A percentile compares a stretch with the other conserved stretches of the same genome.
These are phyloP conservation scores for Ophion ventricosus DNA, from an alignment of 2,888 invertebrate species.

Conservation along the genomic window DNA sequence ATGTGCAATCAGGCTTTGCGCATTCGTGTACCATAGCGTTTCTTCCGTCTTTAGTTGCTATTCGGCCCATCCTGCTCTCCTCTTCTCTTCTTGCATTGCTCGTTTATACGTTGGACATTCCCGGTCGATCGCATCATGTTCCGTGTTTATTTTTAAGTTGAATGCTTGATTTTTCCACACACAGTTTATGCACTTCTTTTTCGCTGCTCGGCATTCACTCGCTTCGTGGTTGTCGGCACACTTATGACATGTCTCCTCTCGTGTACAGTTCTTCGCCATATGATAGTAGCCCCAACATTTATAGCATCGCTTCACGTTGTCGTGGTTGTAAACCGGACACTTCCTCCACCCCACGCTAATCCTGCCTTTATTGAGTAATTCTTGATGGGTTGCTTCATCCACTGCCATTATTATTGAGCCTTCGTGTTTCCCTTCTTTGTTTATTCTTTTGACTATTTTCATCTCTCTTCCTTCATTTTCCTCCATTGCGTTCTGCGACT, in stretches of 20 bases:
- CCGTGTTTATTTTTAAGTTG: constrained; percentile 9
- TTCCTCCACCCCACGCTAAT: constrained; percentile 19
- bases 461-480: background rate
- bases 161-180: constrained; percentile 11
- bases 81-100: constrained; percentile 51
- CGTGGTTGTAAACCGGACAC: constrained; percentile 20
- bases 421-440: background rate
- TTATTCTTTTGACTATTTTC: constrained; percentile 23
- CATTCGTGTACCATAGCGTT: constrained; percentile 17
- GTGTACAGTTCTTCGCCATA: constrained; percentile 58
- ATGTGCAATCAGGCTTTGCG: constrained; percentile 43
- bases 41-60: constrained; percentile 60
- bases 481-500: constrained; percentile 12
- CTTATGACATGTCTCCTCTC: constrained; percentile 51
- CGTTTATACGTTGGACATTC: constrained; percentile 57
- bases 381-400: background rate
- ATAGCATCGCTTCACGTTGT: constrained; percentile 40
- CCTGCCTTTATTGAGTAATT: background rate
- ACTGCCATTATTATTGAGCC: constrained; percentile 11
- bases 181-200: constrained; percentile 59
- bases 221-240: constrained; percentile 52
- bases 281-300: constrained; percentile 61
- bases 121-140: constrained; percentile 39
- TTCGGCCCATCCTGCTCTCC: constrained; percentile 34
- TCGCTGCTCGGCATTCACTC: constrained; percentile 37